Evolutionary conservation across 2,797 vertebrate genomes (phyloP).

Genomic region (Antrozous pallidus): DNA sequence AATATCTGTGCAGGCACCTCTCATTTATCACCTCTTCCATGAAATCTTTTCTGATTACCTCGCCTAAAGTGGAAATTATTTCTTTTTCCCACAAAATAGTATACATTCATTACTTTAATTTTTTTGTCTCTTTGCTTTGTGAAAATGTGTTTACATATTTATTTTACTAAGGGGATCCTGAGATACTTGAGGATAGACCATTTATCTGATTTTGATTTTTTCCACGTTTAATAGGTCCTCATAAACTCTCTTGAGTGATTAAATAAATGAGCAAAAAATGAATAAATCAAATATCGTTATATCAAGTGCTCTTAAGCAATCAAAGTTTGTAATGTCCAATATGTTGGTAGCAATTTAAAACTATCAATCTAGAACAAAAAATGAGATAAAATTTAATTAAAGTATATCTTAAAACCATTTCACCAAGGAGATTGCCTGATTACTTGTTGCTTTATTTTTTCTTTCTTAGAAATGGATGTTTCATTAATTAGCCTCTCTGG

Average conservation of each 20-base stretch:
- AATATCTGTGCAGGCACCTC: not conserved
- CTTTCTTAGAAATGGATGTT: not conserved
- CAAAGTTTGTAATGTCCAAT: slow-evolving; percentile 63
- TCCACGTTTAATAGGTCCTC: not conserved
- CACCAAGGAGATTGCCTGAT: slow-evolving; percentile 54
- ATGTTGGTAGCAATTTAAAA: slow-evolving; percentile 55
- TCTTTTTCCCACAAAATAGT: not conserved
- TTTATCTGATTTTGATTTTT: slow-evolving; percentile 47
- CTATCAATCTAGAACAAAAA: slow-evolving; percentile 48
- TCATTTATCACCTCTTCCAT: not conserved
- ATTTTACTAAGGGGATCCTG: not conserved
- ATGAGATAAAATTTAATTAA: slow-evolving; percentile 59
- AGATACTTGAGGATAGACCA: not conserved
- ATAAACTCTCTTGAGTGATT: slow-evolving; percentile 25
- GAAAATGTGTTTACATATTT: not conserved
- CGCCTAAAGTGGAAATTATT: not conserved
- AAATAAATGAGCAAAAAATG: slow-evolving; percentile 52
- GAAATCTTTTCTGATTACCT: not conserved
- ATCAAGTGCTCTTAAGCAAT: slow-evolving; percentile 73
- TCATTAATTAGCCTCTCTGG: slow-evolving; percentile 60
- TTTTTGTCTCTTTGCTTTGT: not conserved
- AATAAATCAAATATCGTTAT: slow-evolving; percentile 65
- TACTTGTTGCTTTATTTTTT: not conserved
- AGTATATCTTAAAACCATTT: slow-evolving; percentile 36
- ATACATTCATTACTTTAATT: not conserved